Base-by-base conservation (phyloP, 2,797 vertebrate genomes). In the Pachyuromys duprasi region DNA sequence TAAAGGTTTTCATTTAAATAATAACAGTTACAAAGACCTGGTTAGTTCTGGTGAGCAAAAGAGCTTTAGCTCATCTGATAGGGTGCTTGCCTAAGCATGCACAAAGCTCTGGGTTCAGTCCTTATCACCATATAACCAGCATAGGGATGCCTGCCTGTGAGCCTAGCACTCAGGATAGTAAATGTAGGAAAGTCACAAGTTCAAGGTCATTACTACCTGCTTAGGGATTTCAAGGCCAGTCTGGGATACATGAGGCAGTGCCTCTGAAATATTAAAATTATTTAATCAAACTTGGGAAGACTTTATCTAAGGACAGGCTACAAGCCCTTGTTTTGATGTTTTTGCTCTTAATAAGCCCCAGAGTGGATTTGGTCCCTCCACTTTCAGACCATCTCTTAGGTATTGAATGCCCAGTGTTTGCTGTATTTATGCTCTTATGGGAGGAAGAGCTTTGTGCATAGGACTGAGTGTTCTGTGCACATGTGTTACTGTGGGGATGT, bases 201-300 rank as follows among this genome's bases (percentile, higher is more conserved):
- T 76, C 28, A 45, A 88, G 6, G 55, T 45, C 72, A 76, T 76
- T 15, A 45, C 62, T 49, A 49, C 42, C 8, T 49, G 49, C 57
- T 49, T 15, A 76, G 72, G 11, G 57, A 87, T 18, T 12, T 76
- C 33, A 24, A 78, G 57, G 36, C 8, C 39, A 65, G 42, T 26
- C 57, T 65, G 33, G 42, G 31, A 14, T 63, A 49, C 2, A n/a
- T n/a, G 39, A 89, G 42, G 39, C 57, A 49, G 8, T 49, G 31
- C 22, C 60, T 65, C 22, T 49, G 49, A 11, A 57, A n/a, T n/a
- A 63, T 17, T 65, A 94, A 95, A 60, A 49, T 1, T 93, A 78
- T 94, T 26, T 87, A 95, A 86, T 96, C 94, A 70, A 1, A 0
- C 72, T 80, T 94, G 94, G 89, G 81, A 81, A 36, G 24, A 45